phyloP scores from a whole-genome alignment of 2,113 vertebrate species.

The Pogonocichla stellata region DNA sequence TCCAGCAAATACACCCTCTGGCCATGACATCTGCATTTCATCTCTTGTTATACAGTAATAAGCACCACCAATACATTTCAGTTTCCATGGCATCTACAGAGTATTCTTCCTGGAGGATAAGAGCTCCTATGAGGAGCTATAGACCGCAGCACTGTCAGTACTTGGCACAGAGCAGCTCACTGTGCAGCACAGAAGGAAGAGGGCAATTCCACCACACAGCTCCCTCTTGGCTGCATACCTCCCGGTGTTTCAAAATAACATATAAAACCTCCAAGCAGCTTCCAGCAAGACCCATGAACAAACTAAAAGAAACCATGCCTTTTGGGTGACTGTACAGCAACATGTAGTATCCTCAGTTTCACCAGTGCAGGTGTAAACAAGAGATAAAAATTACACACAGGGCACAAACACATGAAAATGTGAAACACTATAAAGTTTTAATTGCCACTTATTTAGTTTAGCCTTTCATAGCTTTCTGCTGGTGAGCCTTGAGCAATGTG shows the following conservation, averaged over 20 bases:
- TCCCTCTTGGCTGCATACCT: neutral
- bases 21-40: neutral
- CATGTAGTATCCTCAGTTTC: neutral
- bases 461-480: neutral
- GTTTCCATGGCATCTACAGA: constrained; percentile 17
- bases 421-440: constrained; percentile 2
- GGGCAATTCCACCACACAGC: neutral
- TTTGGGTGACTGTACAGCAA: neutral
- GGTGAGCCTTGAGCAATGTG: constrained; percentile 42
- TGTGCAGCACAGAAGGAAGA: neutral
- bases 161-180: neutral
- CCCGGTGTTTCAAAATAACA: neutral
- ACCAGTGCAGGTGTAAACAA: neutral
- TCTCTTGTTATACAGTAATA: neutral
- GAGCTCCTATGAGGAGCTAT: neutral
- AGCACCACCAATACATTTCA: neutral
- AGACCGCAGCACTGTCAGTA: neutral
- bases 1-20: neutral
- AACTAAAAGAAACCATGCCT: neutral
- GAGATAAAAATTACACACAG: neutral
- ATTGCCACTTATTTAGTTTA: constrained; percentile 5
- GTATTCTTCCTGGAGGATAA: neutral
- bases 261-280: neutral
- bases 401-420: neutral
- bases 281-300: neutral